Evolutionary conservation across 2,113 vertebrate species (phyloP), one percentile per base, ranked within the genome.

Genomic region (Carettochelys insculpta): DNA sequence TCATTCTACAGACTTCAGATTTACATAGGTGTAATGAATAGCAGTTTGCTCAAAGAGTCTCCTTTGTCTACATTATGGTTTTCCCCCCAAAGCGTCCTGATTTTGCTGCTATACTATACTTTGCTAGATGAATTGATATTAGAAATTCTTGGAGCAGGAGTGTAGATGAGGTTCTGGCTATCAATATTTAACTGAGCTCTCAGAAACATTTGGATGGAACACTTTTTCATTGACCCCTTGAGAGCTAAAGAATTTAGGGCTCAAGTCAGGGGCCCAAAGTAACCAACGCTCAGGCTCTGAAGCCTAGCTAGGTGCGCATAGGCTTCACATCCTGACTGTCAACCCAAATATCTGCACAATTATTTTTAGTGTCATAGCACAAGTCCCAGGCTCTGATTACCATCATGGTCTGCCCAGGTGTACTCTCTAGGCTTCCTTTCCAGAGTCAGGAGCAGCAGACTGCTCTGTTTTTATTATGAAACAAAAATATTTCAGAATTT

Each of bases 1-100:
- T 73, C 11, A 31, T 90, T 95, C 38, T 61, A 4, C 80, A 31
- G 27, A 11, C n/a, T 94, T 89, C 51, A 54, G 51, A 25, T 76
- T 76, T 58, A 76, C 38, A 54, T 11, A 12, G 22, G 68, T 73
- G 9, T 31, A 80, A 86, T 45, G 41, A 84, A 56, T 80, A 78
- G 34, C 0, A 0, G 6, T 56, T 45, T 92, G 3, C 17, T 83
- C n/a, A 51, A 51, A 56, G 2, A 52, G 7, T 41, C 6, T 10
- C 43, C 11, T 3, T 48, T 75, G 5, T 80, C 48, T 85, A 16
- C 2, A 75, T 47, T 85, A 77, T 50, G 25, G 38, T 29, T 48
- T 2, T 50, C 86, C 10, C 10, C 65, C 51, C 54, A 34, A n/a
- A 58, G 12, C 12, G 29, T 92, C 73, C 29, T 73, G 5, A 38